Base-by-base conservation (phyloP, 1,140 invertebrate species). In the Ridgeia piscesae region DNA sequence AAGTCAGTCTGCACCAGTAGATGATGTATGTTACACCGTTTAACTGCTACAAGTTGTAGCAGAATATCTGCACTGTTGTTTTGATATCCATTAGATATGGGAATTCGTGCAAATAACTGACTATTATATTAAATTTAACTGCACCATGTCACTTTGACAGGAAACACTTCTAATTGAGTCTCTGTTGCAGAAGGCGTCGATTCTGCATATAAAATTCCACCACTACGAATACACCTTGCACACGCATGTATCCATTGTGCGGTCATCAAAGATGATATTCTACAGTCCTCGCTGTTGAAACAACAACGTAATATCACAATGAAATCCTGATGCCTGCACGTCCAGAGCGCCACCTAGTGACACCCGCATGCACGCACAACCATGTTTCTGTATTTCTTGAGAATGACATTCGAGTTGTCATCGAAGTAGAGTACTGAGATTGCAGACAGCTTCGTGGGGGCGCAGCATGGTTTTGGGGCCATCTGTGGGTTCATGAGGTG, bases 371-470 rank as follows among this genome's bases (percentile, higher is more conserved):
- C 96, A 35, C 96, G 96, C 0, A 97, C 97, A 6, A 97, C 96
- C 97, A 97, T 97, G 92, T 97, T 96, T 31, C 97, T 96, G 93
- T 97, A 98, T 93, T 96, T 96, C 94, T 97, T 97, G 33, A 98
- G 95, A 11, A 97, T 96, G 34, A 98, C 96, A 94, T 97, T 97
- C 27, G 96, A 96, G 92, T 97, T 96, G 92, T 97, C 96, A 94
- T 97, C 97, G 93, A 97, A 97, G 94, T 97, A 98, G 34, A 98
- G 96, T 31, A 98, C 96, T 27, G 96, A 96, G 27, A 97, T 96
- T 42, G 97, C 96, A 0, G 96, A 95, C 33, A 97, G 96, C 93
- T 97, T 96, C 0, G 96, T 97, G 1, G 97, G 97, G 0, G 97
- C 97, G 94, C 91, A 92, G 34, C 77, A 77, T 14, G 91, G 91